Evolutionary conservation across 2,113 vertebrate genomes (phyloP).

Genomic region (Australoheros scitulus): DNA sequence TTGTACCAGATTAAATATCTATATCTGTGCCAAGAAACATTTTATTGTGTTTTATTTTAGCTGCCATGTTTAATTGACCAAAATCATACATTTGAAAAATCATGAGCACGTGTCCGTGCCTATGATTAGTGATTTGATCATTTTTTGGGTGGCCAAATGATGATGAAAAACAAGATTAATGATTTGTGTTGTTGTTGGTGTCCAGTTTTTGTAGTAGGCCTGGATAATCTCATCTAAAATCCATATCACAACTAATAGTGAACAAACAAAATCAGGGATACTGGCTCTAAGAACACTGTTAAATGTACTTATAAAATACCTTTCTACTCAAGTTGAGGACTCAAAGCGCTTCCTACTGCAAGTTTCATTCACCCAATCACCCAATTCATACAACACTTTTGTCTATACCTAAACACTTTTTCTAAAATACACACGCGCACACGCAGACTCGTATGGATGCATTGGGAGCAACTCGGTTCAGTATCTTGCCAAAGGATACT

Average conservation of each 20-base stretch:
- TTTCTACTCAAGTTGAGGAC: background rate
- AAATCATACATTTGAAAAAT: background rate
- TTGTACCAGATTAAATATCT: background rate
- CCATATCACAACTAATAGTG: too few species aligned
- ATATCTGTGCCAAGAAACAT: background rate
- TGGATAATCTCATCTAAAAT: background rate
- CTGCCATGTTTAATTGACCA: background rate
- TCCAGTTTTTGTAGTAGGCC: background rate
- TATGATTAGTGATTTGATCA: accelerated
- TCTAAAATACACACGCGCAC: background rate
- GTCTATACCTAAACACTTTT: too few species aligned
- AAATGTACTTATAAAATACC: too few species aligned
- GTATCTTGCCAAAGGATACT: background rate
- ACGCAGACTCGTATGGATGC: background rate
- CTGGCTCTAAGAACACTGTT: too few species aligned
- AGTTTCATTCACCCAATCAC: too few species aligned
- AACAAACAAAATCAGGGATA: too few species aligned
- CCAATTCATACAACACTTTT: too few species aligned
- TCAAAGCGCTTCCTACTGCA: too few species aligned
- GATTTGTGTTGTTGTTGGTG: background rate
- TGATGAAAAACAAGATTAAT: accelerated
- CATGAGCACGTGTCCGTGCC: accelerated
- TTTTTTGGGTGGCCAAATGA: background rate
- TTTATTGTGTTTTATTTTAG: background rate
- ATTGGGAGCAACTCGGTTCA: background rate